Conservation (phyloP, 2,797 vertebrate species). For the Valencia hispanica region DNA sequence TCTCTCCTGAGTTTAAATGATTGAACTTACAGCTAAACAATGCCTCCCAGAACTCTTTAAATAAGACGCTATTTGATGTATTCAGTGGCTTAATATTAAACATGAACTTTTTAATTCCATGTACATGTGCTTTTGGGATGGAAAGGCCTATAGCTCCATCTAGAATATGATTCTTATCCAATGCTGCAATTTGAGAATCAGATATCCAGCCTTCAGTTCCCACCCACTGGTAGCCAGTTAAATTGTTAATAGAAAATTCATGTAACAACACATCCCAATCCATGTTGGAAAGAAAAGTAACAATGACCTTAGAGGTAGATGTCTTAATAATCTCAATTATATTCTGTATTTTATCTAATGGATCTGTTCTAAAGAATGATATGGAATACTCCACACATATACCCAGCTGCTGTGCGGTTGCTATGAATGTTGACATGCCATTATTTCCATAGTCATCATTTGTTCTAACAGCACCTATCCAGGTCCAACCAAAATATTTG, state of each 20-base stretch:
- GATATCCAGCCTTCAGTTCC: constrained; percentile 78
- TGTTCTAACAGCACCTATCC: constrained; percentile 76
- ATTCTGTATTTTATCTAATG: constrained; percentile 59
- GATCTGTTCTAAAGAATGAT: constrained; percentile 69
- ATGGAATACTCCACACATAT: constrained; percentile 77
- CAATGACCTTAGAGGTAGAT: constrained; percentile 69
- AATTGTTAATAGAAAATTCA: constrained; percentile 60
- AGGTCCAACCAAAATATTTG: constrained; percentile 81
- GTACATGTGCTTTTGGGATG: constrained; percentile 72
- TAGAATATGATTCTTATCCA: constrained; percentile 66
- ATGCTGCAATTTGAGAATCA: constrained; percentile 65
- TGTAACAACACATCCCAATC: constrained; percentile 61
- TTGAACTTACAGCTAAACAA: constrained; percentile 71
- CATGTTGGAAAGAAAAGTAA: constrained; percentile 59
- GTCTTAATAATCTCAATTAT: constrained; percentile 63
- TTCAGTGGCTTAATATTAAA: constrained; percentile 66
- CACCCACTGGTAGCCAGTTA: constrained; percentile 79
- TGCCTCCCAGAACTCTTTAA: constrained; percentile 75
- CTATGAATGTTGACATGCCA: constrained; percentile 69
- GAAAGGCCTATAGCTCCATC: constrained; percentile 77
- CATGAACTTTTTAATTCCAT: constrained; percentile 71
- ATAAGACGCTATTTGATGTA: constrained; percentile 64
- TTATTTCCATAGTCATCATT: constrained; percentile 76
- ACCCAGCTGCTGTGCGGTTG: constrained; percentile 59
- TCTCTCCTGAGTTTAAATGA: constrained; percentile 31